Evolutionary conservation across 2,113 vertebrate species (phyloP), one percentile per base, ranked within the genome.

Genomic region (Natator depressus): DNA sequence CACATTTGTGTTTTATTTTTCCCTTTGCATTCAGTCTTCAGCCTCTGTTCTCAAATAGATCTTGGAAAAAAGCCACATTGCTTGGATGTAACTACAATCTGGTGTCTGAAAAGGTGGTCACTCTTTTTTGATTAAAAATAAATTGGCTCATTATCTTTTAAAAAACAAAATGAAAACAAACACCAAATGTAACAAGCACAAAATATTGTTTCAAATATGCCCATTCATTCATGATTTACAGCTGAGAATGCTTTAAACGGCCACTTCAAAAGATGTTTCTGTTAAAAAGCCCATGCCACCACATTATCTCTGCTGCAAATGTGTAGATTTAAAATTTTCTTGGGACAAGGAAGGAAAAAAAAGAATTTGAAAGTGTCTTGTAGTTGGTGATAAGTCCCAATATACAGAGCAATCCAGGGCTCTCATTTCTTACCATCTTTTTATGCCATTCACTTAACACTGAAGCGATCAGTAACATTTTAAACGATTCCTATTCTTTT

Each of bases 181-280:
- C n/a, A 82, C 80, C 82, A 78, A 2, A 0, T 46, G 76, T 78
- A 87, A 82, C 24, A 85, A 31, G 59, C 46, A 91, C 91, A 89
- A 83, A 85, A n/a, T 87, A 80, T 89, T 82, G 24, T 82, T 96
- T 80, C 84, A 49, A 3, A 0, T 69, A 19, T 80, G 20, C 85
- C 12, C 89, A 86, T 88, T 89, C 31, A 3, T 94, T 89, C 85
- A 53, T 3, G 5, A 90, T 90, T 97, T 94, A 92, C 94, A 93
- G 88, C 87, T 35, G 5, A 89, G 93, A 81, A 76, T 94, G 96
- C 97, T 97, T 95, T 81, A 85, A 96, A 95, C 76, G 55, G 87
- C 59, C 89, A n/a, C 59, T 79, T 93, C 87, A 88, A 90, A 85
- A 84, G 93, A 83, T 83, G 47, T 93, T 94, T 96, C 91, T 96